Conservation (phyloP, 2,113 vertebrate species). For the Centropus unirufus region DNA sequence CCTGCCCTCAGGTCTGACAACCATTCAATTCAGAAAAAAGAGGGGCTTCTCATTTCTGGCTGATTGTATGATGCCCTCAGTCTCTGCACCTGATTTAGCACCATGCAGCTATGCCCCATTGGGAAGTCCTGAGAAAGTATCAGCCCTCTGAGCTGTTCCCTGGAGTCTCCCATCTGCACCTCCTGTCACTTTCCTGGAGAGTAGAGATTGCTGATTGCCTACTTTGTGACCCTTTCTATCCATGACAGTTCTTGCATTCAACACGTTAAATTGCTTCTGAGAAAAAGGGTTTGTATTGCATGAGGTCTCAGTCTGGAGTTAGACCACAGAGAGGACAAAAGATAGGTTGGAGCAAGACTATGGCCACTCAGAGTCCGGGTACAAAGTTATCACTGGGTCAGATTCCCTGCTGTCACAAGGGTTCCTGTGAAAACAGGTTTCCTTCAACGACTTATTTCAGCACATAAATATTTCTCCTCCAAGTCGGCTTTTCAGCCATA, state of each 20-base stretch:
- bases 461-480: neutral
- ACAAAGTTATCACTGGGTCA: neutral
- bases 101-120: accelerated
- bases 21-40: neutral
- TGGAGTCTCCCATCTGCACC: neutral
- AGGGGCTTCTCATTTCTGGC: neutral
- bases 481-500: neutral
- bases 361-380: neutral
- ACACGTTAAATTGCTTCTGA: neutral
- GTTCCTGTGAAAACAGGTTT: neutral
- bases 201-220: neutral
- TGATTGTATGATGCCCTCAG: neutral
- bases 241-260: neutral
- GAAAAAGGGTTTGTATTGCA: neutral
- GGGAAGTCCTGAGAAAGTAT: neutral
- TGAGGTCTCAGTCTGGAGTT: neutral
- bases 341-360: neutral
- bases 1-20: neutral
- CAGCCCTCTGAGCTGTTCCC: neutral
- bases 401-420: neutral
- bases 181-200: neutral
- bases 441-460: neutral
- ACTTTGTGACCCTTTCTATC: neutral
- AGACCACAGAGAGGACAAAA: neutral
- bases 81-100: neutral